Evolutionary conservation across 2,113 vertebrate genomes (phyloP), one percentile per base, ranked within the genome.

Genomic region (Lagopus muta): DNA sequence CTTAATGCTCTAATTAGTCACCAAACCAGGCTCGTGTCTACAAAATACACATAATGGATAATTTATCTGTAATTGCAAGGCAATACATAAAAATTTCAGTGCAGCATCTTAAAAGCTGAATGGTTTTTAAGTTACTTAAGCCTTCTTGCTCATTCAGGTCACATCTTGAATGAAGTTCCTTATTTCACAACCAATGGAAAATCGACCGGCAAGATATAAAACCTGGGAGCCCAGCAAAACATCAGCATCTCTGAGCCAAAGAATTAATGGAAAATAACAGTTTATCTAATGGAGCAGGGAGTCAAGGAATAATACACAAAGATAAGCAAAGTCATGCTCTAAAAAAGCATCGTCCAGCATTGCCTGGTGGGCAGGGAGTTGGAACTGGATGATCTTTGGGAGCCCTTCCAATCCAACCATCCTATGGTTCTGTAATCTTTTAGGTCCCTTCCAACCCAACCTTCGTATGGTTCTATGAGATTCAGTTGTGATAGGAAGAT

Each of bases 231-330:
- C 50, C 19, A 43, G 69, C 12, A 87, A 58, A 76, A 34, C 54
- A 52, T 70, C 66, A 76, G 54, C 55, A 71, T 32, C 84, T 66
- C 16, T 20, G 25, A 90, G 93, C 76, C 90, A 92, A 92, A 64
- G 80, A 92, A 85, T 25, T 83, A 81, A 86, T 74, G 64, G 60
- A 47, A 91, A 92, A 86, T 20, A 14, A 47, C 79, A 96, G 94
- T 80, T 48, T 61, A 71, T 28, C 43, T 75, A 81, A 90, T 24
- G 88, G 64, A 92, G 45, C n/a, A 32, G 21, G 10, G 25, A 89
- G 48, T 62, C 67, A 85, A 82, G 42, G 66, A 86, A 73, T 62
- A 58, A 61, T 21, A 43, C 24, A 48, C 5, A 32, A 55, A 13
- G 1, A 3, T 14, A 65, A 94, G n/a, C 0, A 0, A 74, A n/a